Base-by-base conservation (phyloP, 2,797 vertebrate species). In the Propithecus perrieri region DNA sequence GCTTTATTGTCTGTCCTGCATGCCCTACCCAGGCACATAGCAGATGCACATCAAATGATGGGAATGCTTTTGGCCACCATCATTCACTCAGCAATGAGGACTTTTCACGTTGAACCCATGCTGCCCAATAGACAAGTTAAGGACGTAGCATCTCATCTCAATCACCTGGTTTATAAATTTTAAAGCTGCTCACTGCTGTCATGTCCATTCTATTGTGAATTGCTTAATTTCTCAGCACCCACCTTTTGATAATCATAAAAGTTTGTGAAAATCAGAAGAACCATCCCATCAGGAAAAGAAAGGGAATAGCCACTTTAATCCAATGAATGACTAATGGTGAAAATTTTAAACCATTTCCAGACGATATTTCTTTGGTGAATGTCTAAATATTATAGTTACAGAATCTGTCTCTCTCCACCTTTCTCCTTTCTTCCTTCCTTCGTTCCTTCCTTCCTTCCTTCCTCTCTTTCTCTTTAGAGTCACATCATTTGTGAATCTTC, bases 181-280 rank as follows among this genome's bases (percentile, higher is more conserved):
- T 38, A 67, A 89, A 43, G 33, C 38, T 65, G 10, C 8, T 35
- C 13, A 7, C 53, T 69, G 18, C 13, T 41, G 0, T 79, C 53
- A 1, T 57, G 24, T 84, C 57, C 55, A 33, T 63, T 81, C 74
- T n/a, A 20, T 74, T 86, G 10, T 13, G 33, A 63, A 30, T 74
- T 63, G 24, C 48, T 90, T 71, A 20, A 55, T 57, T 97, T 57
- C 75, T 94, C 38, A 61, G 38, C 33, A 50, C 20, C 12, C 55
- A 2, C 41, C 5, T 46, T 38, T 79, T 53, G 18, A 61, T 83
- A 59, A 83, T 67, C 33, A 76, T n/a, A 76, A 61, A 93, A 85
- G 7, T 93, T 93, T 55, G 63, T 55, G 48, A 86, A 92, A 55
- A n/a, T 63, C 24, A 30, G 2, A 89, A 72, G 57, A 83, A n/a